These are phyloP conservation scores for Anthopleura xanthogrammica DNA, from an alignment of 92 coral and sea anemone genomes.

Conservation along the genomic window DNA sequence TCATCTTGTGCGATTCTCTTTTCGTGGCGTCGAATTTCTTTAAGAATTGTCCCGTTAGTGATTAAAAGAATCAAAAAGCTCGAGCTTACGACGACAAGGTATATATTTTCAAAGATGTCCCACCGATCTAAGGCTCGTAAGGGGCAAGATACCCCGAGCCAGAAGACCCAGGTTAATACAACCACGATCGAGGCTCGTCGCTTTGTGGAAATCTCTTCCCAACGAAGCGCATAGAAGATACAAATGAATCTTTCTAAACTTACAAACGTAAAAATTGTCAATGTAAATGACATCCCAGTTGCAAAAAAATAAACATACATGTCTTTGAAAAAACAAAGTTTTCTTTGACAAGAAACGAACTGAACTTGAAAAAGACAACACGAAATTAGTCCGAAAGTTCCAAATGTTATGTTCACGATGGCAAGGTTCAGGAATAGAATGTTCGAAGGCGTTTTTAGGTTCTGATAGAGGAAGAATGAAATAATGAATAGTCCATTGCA, in stretches of 20 bases:
- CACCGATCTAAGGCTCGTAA: slow-evolving; percentile 2
- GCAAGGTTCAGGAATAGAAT: slow-evolving; percentile 13
- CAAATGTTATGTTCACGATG: slow-evolving; percentile 13
- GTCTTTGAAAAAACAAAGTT: slow-evolving; percentile 1
- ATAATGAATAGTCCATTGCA: slow-evolving; percentile 14
- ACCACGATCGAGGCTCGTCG: slow-evolving; percentile 11
- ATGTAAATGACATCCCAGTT: slow-evolving; percentile 10
- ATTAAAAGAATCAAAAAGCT: not conserved
- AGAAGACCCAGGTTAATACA: slow-evolving; percentile 12
- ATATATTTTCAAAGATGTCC: not conserved
- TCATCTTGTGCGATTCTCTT: slow-evolving; percentile 21
- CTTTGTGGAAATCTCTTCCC: slow-evolving; percentile 9
- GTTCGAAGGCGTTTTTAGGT: slow-evolving; percentile 6
- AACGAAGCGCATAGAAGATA: slow-evolving; percentile 19
- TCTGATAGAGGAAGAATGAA: not conserved
- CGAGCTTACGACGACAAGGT: not conserved
- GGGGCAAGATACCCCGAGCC: not conserved
- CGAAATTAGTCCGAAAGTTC: not conserved
- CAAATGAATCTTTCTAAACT: slow-evolving; percentile 23
- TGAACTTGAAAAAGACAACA: not conserved
- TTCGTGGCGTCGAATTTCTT: slow-evolving; percentile 28
- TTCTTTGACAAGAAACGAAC: not conserved
- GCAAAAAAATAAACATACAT: not conserved
- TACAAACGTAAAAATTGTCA: slow-evolving; percentile 4
- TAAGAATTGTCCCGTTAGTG: slow-evolving; percentile 5